Percentiles rank a stretch among this genome's conserved stretches.
phyloP scores from a whole-genome alignment of 2,888 invertebrate species.

The Helobdella robusta region DNA sequence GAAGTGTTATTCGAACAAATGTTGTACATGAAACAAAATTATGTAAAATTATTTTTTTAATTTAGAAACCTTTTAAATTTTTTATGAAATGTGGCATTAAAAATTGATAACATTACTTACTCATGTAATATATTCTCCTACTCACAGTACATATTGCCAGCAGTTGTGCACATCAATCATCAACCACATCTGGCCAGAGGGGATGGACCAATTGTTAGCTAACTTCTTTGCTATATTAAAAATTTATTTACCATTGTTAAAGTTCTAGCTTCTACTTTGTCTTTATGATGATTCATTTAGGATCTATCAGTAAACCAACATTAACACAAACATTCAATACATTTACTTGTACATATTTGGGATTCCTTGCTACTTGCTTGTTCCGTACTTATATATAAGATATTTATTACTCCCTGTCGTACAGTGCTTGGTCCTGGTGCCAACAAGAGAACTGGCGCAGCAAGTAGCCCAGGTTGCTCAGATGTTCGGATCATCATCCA shows the following conservation, averaged over 20 bases:
- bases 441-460: slow-evolving; percentile 54
- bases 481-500: slow-evolving; percentile 76
- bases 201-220: slow-evolving; percentile 72
- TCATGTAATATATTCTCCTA: neutral
- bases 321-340: neutral
- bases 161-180: slow-evolving; percentile 85
- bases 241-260: too few species aligned
- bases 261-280: too few species aligned
- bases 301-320: neutral
- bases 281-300: too few species aligned
- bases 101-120: neutral
- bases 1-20: too few species aligned
- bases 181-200: slow-evolving; percentile 74
- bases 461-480: slow-evolving; percentile 84
- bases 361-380: neutral
- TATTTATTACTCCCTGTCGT: neutral
- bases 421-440: slow-evolving; percentile 64
- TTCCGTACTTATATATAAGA: too few species aligned
- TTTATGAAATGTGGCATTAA: too few species aligned
- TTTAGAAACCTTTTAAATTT: too few species aligned
- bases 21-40: too few species aligned
- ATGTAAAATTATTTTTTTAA: neutral
- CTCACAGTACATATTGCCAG: slow-evolving; percentile 61
- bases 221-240: neutral
- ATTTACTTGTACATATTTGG: neutral